phyloP scores from a whole-genome alignment of 2,888 invertebrate species.

The Ethmia dodecea region DNA sequence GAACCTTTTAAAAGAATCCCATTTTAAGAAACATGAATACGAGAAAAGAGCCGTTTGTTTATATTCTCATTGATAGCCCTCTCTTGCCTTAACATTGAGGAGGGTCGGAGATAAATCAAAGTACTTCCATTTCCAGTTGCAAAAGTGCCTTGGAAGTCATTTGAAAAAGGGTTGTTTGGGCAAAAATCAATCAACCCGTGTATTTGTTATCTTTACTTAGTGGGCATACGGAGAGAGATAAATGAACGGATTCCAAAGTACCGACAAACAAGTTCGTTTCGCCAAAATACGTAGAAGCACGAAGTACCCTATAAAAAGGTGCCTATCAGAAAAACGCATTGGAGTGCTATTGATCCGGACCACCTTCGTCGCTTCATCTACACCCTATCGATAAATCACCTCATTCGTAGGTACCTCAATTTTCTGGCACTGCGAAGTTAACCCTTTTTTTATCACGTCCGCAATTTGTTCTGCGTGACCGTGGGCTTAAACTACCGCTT shows the following conservation, averaged over 20 bases:
- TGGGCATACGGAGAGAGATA: too few relatives aligned
- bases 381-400: conserved; percentile 12
- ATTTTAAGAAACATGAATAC: conserved; percentile 19
- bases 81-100: conserved; percentile 31
- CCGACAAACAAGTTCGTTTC: too few relatives aligned
- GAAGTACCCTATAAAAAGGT: too few relatives aligned
- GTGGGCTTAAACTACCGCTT: conserved; percentile 7
- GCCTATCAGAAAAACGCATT: too few relatives aligned
- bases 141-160: conserved; percentile 27
- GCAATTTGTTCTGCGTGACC: conserved; percentile 15
- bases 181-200: conserved; percentile 23
- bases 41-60: conserved; percentile 23
- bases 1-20: conserved; percentile 17
- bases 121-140: conserved; percentile 31
- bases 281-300: too few relatives aligned
- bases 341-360: too few relatives aligned
- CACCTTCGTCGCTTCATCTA: conserved; percentile 10
- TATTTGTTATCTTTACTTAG: conserved; percentile 7
- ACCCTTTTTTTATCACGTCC: conserved; percentile 15
- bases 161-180: conserved; percentile 22
- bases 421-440: conserved; percentile 11
- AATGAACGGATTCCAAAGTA: too few relatives aligned
- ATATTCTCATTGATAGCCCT: conserved; percentile 29
- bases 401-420: conserved; percentile 12
- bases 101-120: conserved; percentile 39